A percentile compares a stretch with the other conserved stretches of the same genome.
These are phyloP conservation scores for Malurus splendens DNA, from an alignment of 2,797 vertebrate species.

Conservation along the genomic window DNA sequence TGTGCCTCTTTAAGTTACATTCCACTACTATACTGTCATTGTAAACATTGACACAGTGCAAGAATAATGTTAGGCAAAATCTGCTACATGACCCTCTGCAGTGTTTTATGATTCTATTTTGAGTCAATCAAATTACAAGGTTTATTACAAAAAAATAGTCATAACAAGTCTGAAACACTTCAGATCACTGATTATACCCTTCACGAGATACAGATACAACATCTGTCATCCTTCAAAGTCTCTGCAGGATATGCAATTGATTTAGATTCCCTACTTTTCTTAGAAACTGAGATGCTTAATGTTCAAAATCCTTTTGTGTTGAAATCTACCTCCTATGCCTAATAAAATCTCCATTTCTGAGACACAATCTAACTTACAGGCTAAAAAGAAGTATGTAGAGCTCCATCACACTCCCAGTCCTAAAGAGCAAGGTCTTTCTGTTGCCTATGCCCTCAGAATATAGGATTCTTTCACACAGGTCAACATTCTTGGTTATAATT, in stretches of 20 bases:
- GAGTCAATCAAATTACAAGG: slow-evolving; percentile 31
- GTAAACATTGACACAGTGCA: background rate
- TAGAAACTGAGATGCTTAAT: background rate
- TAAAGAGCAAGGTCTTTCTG: background rate
- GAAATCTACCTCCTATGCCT: background rate
- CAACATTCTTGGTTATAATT: background rate
- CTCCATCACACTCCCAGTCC: background rate
- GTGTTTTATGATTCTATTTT: slow-evolving; percentile 19
- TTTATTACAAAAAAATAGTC: slow-evolving; percentile 38
- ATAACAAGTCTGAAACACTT: slow-evolving; percentile 38
- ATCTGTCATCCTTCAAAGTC: slow-evolving; percentile 31
- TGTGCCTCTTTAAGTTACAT: background rate
- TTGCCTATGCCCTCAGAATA: background rate
- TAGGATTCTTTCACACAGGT: background rate
- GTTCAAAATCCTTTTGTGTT: background rate
- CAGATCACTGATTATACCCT: slow-evolving; percentile 39
- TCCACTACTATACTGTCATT: background rate
- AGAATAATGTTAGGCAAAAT: background rate
- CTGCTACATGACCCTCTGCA: background rate
- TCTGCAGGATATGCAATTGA: slow-evolving; percentile 19
- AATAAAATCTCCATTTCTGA: background rate
- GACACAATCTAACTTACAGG: background rate
- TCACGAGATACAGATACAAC: slow-evolving; percentile 29
- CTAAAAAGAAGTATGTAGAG: background rate
- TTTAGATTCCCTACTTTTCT: slow-evolving; percentile 4